Evolutionary conservation across 2,888 invertebrate genomes (phyloP).

Genomic region (Cyrtodaria siliqua): DNA sequence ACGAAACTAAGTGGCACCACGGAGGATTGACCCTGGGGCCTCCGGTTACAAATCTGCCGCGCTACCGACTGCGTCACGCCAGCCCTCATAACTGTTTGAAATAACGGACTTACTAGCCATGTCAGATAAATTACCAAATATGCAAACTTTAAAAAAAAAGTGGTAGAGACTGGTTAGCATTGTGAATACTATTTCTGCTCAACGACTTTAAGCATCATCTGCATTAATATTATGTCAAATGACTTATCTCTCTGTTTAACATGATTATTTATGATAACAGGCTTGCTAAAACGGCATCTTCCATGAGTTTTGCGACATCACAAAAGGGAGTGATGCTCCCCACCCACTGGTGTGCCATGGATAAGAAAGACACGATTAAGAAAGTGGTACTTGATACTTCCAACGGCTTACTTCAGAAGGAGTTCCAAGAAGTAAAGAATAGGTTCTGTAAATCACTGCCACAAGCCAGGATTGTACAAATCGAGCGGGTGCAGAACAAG

Average conservation of each 20-base stretch:
- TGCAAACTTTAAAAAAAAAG: no score
- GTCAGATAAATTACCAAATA: no score
- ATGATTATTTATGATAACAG: conserved; percentile 28
- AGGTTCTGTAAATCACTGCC: conserved; percentile 64
- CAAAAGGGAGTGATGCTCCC: conserved; percentile 50
- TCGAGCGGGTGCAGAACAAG: conserved; percentile 69
- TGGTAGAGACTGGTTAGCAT: no score
- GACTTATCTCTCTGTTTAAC: not conserved
- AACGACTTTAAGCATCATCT: no score
- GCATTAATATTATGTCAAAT: no score
- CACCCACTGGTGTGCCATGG: conserved; percentile 66
- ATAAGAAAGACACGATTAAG: conserved; percentile 8
- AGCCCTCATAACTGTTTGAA: no score
- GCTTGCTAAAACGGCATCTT: conserved; percentile 31
- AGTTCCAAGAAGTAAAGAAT: conserved; percentile 63
- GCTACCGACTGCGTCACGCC: no score
- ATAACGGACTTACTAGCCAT: no score
- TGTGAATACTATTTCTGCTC: no score
- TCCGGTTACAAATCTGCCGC: no score
- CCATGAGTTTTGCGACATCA: conserved; percentile 32
- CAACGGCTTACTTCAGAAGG: conserved; percentile 56
- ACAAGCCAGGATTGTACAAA: conserved; percentile 64
- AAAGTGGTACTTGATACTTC: conserved; percentile 34
- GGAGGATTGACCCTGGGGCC: no score
- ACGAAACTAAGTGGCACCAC: no score